Evolutionary conservation across 2,797 vertebrate genomes (phyloP), one percentile per base, ranked within the genome.

Genomic region (Onychomys arenicola): DNA sequence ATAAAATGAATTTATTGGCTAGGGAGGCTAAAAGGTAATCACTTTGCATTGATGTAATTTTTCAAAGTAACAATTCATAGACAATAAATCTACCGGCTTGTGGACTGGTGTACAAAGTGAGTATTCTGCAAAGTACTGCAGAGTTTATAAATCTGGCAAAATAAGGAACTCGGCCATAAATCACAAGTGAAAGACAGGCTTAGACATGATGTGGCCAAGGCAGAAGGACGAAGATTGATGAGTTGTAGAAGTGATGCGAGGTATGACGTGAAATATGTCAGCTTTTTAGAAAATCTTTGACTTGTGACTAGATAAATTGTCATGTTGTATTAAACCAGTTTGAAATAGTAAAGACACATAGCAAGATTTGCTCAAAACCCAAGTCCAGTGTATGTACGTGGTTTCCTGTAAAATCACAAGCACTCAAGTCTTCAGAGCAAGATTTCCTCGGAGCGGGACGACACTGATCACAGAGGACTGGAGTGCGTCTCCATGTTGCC

Each of bases 1-100:
- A 93, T 89, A 59, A 59, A 93, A 97, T 97, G 52, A 97, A 97
- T 97, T 97, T 97, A 98, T 98, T 98, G 97, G 98, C 97, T 93
- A 80, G 94, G 90, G 97, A 98, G 97, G 97, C 97, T 96, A 95
- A 98, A 98, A 98, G 97, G 97, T 98, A 98, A 97, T 96, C 98
- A 98, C 98, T 98, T 98, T 98, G 98, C 98, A 98, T 98, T 98
- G 98, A 99, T 98, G 98, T 98, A 98, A 99, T 99, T 98, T 98
- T 98, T 98, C 98, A 98, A 98, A 98, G 98, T 98, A 98, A 95
- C 96, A 96, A 97, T 98, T 98, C 98, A 98, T 76, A 97, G 98
- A 98, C 98, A 98, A 98, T 98, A 98, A 98, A 99, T 99, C 97
- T 97, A 93, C 98, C 98, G 98, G 97, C 98, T 97, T 94, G 88